phyloP scores from a whole-genome alignment of 2,888 invertebrate species.

The Cremastobaeus sp. region DNA sequence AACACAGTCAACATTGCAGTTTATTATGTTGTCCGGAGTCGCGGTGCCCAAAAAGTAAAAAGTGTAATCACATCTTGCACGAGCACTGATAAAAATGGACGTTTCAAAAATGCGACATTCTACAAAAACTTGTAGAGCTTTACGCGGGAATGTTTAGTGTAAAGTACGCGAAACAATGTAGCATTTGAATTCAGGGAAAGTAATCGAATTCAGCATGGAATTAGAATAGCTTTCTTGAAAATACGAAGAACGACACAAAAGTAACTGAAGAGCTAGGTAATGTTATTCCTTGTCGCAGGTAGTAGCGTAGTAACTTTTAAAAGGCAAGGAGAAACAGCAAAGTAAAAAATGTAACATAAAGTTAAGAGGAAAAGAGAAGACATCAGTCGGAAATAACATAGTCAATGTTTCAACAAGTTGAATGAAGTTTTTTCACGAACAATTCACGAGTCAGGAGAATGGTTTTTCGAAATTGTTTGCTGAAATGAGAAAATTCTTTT shows the following conservation, averaged over 20 bases:
- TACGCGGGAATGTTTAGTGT: background rate
- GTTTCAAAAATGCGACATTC: conserved; percentile 7
- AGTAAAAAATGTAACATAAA: conserved; percentile 17
- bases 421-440: too few species aligned
- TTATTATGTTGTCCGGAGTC: too few species aligned
- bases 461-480: too few species aligned
- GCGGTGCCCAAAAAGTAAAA: too few species aligned
- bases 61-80: too few species aligned
- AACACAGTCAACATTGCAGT: too few species aligned
- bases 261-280: conserved; percentile 19
- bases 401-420: conserved; percentile 3
- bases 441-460: too few species aligned
- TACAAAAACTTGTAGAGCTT: conserved; percentile 7
- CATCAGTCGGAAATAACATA: conserved; percentile 8
- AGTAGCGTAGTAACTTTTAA: conserved; percentile 25
- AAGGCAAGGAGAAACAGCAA: conserved; percentile 1
- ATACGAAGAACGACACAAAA: conserved; percentile 28
- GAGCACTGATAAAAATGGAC: background rate
- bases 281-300: conserved; percentile 22
- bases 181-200: conserved; percentile 5
- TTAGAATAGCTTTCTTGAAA: conserved; percentile 37
- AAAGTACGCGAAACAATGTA: conserved; percentile 30
- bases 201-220: conserved; percentile 46
- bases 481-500: too few species aligned
- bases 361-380: background rate